Conservation (phyloP, 1,140 invertebrate genomes). For the Hydropsyche tenuis region DNA sequence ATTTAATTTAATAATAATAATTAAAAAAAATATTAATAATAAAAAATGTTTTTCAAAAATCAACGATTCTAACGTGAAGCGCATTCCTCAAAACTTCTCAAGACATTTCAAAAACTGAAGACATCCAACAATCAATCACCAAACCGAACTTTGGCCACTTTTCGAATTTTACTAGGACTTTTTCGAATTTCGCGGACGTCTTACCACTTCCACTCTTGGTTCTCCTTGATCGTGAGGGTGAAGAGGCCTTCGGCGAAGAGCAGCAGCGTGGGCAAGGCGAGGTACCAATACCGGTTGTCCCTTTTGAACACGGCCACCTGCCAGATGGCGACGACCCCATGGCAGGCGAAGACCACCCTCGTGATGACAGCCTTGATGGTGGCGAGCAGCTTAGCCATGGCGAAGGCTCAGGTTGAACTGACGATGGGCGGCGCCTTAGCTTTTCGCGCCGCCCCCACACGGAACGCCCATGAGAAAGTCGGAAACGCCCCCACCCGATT, state of each 20-base stretch:
- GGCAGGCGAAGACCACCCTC: conserved; percentile 77
- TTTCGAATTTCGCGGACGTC: not conserved
- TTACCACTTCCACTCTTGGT: conserved; percentile 88
- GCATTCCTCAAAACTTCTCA: too few species aligned
- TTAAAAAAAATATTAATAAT: too few species aligned
- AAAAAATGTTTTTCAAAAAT: too few species aligned
- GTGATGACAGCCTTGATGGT: conserved; percentile 83
- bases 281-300: conserved; percentile 76
- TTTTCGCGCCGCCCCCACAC: too few species aligned
- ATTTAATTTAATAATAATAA: too few species aligned
- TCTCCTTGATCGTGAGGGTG: conserved; percentile 82
- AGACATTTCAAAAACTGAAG: too few species aligned
- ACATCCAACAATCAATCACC: too few species aligned
- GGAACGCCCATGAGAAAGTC: too few species aligned
- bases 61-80: too few species aligned
- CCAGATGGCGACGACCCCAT: conserved; percentile 82
- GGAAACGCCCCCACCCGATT: too few species aligned
- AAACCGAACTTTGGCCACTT: too few species aligned
- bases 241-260: conserved; percentile 83
- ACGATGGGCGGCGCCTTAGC: not conserved
- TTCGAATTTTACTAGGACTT: too few species aligned
- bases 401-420: not conserved
- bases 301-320: conserved; percentile 78
- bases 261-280: conserved; percentile 76
- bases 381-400: conserved; percentile 75